A percentile compares a stretch with the other conserved stretches of the same genome.
These are phyloP conservation scores for Penaeus indicus DNA, from an alignment of 1,140 invertebrate genomes.

Conservation along the genomic window DNA sequence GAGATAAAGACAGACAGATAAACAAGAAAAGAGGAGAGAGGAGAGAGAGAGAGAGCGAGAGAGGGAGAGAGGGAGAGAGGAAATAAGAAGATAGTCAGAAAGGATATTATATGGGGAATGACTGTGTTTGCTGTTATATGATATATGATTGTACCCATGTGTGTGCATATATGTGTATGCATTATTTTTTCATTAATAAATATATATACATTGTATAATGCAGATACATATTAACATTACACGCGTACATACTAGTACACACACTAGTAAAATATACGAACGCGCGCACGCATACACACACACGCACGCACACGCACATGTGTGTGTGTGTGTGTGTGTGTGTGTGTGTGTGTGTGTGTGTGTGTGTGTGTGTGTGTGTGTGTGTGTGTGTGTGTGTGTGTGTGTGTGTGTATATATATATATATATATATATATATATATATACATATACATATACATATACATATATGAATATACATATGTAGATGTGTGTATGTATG, in stretches of 20 bases:
- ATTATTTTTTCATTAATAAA: background rate
- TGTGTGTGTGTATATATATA: background rate
- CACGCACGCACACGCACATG: background rate
- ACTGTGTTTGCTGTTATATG: background rate
- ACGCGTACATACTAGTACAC: background rate
- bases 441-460: background rate
- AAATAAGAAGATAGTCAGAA: no score
- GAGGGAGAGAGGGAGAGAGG: no score
- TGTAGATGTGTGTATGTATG: background rate
- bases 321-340: slow-evolving; percentile 3
- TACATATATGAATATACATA: background rate
- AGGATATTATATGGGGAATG: background rate
- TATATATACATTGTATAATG: background rate
- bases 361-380: background rate
- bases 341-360: background rate
- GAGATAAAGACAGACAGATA: no score
- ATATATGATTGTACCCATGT: slow-evolving; percentile 13
- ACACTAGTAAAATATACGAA: background rate
- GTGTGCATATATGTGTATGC: slow-evolving; percentile 2
- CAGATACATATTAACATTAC: background rate
- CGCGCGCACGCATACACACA: no score
- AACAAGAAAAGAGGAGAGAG: no score
- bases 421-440: background rate
- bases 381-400: background rate
- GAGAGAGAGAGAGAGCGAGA: no score